phyloP scores from a whole-genome alignment of 2,888 invertebrate species.

The Pimpla rufipes region DNA sequence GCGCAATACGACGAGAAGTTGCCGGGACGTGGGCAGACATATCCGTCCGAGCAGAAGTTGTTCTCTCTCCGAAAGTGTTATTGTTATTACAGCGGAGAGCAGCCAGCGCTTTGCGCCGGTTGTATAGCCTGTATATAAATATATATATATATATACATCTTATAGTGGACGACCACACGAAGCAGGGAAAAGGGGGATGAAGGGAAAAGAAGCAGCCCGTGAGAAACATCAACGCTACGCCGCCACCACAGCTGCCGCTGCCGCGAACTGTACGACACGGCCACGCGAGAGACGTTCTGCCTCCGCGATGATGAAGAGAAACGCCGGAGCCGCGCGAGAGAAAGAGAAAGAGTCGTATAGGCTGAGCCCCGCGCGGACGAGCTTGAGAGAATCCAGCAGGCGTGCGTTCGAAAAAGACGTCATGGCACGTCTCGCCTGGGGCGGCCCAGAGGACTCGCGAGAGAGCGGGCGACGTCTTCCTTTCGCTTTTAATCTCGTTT shows the following conservation, averaged over 20 bases:
- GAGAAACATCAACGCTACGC: constrained; percentile 73
- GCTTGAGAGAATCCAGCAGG: constrained; percentile 66
- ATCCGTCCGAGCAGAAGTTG: constrained; percentile 61
- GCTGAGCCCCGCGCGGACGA: background rate
- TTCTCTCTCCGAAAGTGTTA: constrained; percentile 68
- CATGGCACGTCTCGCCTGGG: constrained; percentile 70
- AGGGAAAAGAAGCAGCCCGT: constrained; percentile 71
- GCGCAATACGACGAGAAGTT: constrained; percentile 18
- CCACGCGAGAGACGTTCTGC: constrained; percentile 20
- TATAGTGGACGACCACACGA: constrained; percentile 35
- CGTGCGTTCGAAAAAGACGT: constrained; percentile 72
- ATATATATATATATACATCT: constrained; percentile 56
- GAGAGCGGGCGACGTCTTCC: constrained; percentile 72
- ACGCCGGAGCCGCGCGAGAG: constrained; percentile 25
- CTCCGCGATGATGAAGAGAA: constrained; percentile 39
- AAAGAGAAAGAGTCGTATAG: constrained; percentile 3
- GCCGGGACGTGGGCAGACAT: constrained; percentile 58
- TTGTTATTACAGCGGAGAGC: constrained; percentile 77
- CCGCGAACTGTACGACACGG: background rate
- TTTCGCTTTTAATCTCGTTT: constrained; percentile 78
- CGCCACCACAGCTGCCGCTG: constrained; percentile 56
- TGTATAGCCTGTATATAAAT: too few relatives aligned
- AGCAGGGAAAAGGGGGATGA: constrained; percentile 58
- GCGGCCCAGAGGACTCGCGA: constrained; percentile 59
- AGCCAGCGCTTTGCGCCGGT: constrained; percentile 21